Conservation (phyloP, 1,140 invertebrate species). For the Megathymus violae region DNA sequence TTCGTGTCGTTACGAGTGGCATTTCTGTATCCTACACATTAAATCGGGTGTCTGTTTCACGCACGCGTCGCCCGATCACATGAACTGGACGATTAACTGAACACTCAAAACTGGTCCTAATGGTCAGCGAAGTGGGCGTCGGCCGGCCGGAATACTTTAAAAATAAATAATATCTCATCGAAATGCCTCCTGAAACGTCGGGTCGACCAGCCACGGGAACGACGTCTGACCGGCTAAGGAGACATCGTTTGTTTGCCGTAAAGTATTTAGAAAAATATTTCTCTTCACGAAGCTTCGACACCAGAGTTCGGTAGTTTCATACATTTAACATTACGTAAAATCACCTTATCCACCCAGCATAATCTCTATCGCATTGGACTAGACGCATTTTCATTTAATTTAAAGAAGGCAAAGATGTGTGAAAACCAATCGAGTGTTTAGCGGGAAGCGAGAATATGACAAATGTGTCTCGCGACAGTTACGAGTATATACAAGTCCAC, state of each 20-base stretch:
- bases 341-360: conserved; percentile 74
- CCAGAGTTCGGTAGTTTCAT: conserved; percentile 53
- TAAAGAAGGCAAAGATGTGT: conserved; percentile 82
- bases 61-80: conserved; percentile 79
- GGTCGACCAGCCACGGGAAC: conserved; percentile 48
- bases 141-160: conserved; percentile 53
- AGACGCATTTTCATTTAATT: conserved; percentile 79
- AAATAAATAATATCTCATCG: conserved; percentile 56
- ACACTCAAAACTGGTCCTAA: conserved; percentile 80
- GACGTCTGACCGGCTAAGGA: conserved; percentile 11
- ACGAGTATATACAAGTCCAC: conserved; percentile 75
- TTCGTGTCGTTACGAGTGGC: conserved; percentile 8
- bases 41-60: conserved; percentile 69
- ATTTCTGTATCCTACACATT: conserved; percentile 37
- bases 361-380: conserved; percentile 82
- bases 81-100: conserved; percentile 80
- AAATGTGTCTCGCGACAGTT: conserved; percentile 47
- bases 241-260: conserved; percentile 11
- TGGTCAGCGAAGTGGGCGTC: conserved; percentile 48
- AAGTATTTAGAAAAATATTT: conserved; percentile 9
- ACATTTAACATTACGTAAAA: conserved; percentile 59
- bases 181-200: conserved; percentile 36
- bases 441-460: conserved; percentile 49
- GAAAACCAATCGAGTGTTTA: conserved; percentile 70
- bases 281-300: conserved; percentile 34